These are phyloP conservation scores for Forbesichthys papilliferus DNA, from an alignment of 2,113 vertebrate genomes.

Conservation along the genomic window DNA sequence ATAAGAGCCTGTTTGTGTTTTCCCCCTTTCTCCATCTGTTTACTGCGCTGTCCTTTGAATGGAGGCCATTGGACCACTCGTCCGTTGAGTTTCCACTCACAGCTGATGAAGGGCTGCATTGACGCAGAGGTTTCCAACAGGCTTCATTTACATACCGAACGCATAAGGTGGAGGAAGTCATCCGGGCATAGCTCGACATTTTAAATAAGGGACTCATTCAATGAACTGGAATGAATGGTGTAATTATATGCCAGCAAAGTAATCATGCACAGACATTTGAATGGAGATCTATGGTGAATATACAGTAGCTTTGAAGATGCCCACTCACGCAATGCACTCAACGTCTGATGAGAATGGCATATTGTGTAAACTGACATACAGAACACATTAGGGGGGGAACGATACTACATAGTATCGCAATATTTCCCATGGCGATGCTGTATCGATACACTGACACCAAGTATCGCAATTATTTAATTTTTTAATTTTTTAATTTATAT, in stretches of 20 bases:
- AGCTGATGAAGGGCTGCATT: slow-evolving; percentile 48
- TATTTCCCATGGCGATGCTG: no score
- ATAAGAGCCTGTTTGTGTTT: slow-evolving; percentile 40
- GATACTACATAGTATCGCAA: no score
- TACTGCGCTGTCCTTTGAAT: slow-evolving; percentile 21
- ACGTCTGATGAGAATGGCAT: no score
- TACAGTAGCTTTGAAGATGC: no score
- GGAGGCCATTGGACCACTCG: slow-evolving; percentile 14
- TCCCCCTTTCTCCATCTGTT: slow-evolving; percentile 40
- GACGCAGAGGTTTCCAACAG: slow-evolving; percentile 42
- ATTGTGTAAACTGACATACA: no score
- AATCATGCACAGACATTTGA: no score
- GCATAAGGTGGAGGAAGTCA: slow-evolving; percentile 8
- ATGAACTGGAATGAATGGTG: background rate
- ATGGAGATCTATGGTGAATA: no score
- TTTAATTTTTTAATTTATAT: no score
- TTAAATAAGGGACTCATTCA: background rate
- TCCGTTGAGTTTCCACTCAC: slow-evolving; percentile 10
- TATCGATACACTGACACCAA: no score
- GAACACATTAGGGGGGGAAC: no score
- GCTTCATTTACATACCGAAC: slow-evolving; percentile 9
- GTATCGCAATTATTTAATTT: no score
- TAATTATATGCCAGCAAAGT: background rate
- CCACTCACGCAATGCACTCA: no score
- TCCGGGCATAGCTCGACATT: background rate